Evolutionary conservation across 2,888 invertebrate species (phyloP).

Genomic region (Exephanes ischioxanthus): DNA sequence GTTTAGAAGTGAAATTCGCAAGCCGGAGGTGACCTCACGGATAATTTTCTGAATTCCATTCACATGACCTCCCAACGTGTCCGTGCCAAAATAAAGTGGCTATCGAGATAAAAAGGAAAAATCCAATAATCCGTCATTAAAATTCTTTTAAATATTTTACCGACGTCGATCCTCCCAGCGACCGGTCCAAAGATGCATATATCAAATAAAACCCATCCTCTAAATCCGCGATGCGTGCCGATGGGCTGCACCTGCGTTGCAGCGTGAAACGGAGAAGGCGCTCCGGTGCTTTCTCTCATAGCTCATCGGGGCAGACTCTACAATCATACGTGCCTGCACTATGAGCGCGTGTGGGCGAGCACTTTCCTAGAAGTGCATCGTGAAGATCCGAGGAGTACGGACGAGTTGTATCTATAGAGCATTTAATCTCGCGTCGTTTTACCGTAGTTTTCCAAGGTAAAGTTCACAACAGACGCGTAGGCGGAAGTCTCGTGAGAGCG

Average conservation of each 20-base stretch:
- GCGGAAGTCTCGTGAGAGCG: slow-evolving; percentile 59
- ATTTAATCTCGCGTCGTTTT: slow-evolving; percentile 42
- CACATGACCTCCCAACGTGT: background rate
- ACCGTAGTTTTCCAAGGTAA: slow-evolving; percentile 35
- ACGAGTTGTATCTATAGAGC: slow-evolving; percentile 4
- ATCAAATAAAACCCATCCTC: slow-evolving; percentile 32
- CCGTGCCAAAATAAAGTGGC: background rate
- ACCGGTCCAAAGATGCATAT: background rate
- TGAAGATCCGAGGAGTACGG: background rate
- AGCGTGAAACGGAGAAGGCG: slow-evolving; percentile 9
- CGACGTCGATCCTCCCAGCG: background rate
- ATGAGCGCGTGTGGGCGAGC: slow-evolving; percentile 46
- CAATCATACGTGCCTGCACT: slow-evolving; percentile 22
- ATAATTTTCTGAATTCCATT: too few species aligned
- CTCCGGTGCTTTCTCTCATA: slow-evolving; percentile 45
- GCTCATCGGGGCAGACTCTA: slow-evolving; percentile 40
- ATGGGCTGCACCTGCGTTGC: slow-evolving; percentile 49
- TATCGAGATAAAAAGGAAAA: background rate
- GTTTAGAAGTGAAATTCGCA: too few species aligned
- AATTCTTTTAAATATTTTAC: background rate
- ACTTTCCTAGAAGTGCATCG: slow-evolving; percentile 34
- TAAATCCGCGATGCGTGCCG: slow-evolving; percentile 29
- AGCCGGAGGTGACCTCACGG: too few species aligned
- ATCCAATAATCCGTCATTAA: background rate
- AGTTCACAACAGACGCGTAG: slow-evolving; percentile 46